phyloP scores from a whole-genome alignment of 2,888 invertebrate species.

The Ischnus inquisitorius region DNA sequence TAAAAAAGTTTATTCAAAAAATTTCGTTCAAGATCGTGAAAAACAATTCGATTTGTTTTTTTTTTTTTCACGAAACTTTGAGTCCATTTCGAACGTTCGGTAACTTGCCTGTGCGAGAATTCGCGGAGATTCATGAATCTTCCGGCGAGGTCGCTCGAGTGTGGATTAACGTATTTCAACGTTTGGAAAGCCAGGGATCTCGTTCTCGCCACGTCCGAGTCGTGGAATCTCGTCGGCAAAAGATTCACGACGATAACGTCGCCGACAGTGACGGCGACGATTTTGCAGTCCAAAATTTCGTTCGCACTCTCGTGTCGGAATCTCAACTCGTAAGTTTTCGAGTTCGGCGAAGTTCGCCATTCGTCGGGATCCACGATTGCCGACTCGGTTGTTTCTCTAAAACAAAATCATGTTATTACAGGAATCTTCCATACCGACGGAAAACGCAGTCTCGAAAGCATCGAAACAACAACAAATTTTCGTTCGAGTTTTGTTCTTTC shows the following conservation, averaged over 20 bases:
- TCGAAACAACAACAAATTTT: not conserved
- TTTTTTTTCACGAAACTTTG: not conserved
- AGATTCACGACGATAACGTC: constrained; percentile 80
- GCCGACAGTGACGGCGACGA: constrained; percentile 79
- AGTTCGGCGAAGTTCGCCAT: constrained; percentile 72
- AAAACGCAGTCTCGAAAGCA: not conserved
- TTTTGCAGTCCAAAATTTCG: constrained; percentile 75
- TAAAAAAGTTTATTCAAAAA: too few species aligned
- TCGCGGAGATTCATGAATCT: constrained; percentile 78
- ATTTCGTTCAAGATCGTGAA: too few species aligned
- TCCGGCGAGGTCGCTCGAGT: constrained; percentile 74
- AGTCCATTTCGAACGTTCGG: not conserved
- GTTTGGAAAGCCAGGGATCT: constrained; percentile 74
- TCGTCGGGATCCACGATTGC: constrained; percentile 55
- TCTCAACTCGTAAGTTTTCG: constrained; percentile 74
- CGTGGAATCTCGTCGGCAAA: constrained; percentile 56
- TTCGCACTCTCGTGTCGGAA: constrained; percentile 69
- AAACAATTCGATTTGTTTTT: too few species aligned
- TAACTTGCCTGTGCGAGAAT: constrained; percentile 78
- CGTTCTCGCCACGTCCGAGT: constrained; percentile 51
- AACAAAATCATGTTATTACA: not conserved
- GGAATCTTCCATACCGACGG: constrained; percentile 6
- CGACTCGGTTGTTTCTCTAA: constrained; percentile 28
- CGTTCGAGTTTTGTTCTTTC: not conserved
- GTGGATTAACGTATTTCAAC: constrained; percentile 78